Conservation (phyloP, 2,113 vertebrate genomes). For the Antennarius striatus region DNA sequence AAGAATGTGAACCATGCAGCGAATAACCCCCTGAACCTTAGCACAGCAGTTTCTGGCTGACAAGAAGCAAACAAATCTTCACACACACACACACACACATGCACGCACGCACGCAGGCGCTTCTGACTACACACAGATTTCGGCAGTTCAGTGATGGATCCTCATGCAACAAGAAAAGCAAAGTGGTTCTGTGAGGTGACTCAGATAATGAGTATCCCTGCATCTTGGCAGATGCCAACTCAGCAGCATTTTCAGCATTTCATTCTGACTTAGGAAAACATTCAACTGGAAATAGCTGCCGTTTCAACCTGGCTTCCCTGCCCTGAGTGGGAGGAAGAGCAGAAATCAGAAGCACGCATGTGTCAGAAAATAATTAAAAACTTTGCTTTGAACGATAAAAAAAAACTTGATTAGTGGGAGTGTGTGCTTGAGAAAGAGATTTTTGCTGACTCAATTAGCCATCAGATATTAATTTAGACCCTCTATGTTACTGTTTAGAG, state of each 20-base stretch:
- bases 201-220: conserved; percentile 56
- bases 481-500: conserved; percentile 33
- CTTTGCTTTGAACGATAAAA: neutral
- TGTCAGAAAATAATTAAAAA: neutral
- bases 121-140: conserved; percentile 26
- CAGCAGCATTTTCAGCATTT: conserved; percentile 71
- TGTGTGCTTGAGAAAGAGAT: neutral
- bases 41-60: conserved; percentile 34
- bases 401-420: neutral
- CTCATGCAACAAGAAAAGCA: conserved; percentile 41
- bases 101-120: neutral
- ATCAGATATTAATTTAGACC: neutral
- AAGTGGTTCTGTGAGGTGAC: conserved; percentile 50
- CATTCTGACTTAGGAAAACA: conserved; percentile 48
- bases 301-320: neutral
- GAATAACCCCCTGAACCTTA: conserved; percentile 11
- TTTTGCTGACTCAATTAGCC: conserved; percentile 23
- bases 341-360: neutral
- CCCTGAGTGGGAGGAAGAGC: neutral
- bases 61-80: conserved; percentile 39
- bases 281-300: conserved; percentile 26
- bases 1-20: conserved; percentile 55
- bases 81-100: neutral
- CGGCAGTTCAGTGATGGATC: conserved; percentile 29
- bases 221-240: conserved; percentile 38